Percentiles rank a stretch among this genome's conserved stretches.
phyloP scores from a whole-genome alignment of 2,797 vertebrate species.

The Oreochromis grahami region DNA sequence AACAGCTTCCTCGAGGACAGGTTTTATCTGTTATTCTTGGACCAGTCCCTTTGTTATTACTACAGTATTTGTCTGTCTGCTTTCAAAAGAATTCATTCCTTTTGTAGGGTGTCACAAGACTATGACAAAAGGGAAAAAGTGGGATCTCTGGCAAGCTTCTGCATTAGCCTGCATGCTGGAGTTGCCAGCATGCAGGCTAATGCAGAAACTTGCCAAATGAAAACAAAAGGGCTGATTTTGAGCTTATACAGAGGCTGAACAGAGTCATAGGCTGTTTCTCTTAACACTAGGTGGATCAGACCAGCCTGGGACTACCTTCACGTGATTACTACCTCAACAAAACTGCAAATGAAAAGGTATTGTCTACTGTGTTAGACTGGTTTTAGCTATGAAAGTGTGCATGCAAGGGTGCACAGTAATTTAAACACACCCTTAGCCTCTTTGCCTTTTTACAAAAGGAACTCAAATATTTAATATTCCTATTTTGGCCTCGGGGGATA shows the following conservation, averaged over 20 bases:
- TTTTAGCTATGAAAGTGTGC: neutral
- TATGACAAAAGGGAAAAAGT: neutral
- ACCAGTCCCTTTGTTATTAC: neutral
- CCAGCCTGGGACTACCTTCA: constrained; percentile 89
- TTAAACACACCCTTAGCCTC: neutral
- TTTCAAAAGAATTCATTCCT: neutral
- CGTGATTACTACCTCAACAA: constrained; percentile 97
- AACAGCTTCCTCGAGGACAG: neutral
- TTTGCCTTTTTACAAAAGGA: neutral
- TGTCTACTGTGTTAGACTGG: neutral
- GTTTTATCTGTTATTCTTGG: neutral
- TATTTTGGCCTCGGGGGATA: neutral
- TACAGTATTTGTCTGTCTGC: neutral
- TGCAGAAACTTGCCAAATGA: neutral
- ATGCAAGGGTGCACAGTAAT: neutral
- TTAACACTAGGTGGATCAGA: constrained; percentile 87
- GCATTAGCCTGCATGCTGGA: neutral
- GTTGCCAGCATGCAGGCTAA: neutral
- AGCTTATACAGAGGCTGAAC: neutral
- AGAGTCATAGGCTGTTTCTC: constrained; percentile 17
- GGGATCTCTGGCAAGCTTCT: neutral
- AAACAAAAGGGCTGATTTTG: constrained; percentile 14
- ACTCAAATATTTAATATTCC: constrained; percentile 1
- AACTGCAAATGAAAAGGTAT: constrained; percentile 93
- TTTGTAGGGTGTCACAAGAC: neutral